A percentile compares a stretch with the other conserved stretches of the same genome.
Conservation (phyloP, 2,888 invertebrate species). For the Nebria brevicollis region DNA sequence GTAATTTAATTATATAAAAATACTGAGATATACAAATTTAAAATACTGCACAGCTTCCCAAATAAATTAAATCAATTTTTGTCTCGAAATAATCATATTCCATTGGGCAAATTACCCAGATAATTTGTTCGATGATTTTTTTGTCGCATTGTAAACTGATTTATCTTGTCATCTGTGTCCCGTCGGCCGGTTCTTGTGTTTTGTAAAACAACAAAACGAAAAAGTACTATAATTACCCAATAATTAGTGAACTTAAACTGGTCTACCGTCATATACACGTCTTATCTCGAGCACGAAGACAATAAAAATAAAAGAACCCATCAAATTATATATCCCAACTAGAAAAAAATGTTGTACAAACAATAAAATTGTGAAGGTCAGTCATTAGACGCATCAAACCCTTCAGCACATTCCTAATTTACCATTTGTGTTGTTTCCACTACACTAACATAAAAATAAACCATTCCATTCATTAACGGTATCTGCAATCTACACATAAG, state of each 20-base stretch:
- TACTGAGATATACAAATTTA: neutral
- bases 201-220: neutral
- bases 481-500: no score
- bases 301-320: neutral
- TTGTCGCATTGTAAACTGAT: slow-evolving; percentile 28
- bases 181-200: neutral
- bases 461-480: no score
- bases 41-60: neutral
- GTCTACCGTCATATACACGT: slow-evolving; percentile 7
- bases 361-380: neutral
- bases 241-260: slow-evolving; percentile 32
- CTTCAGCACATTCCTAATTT: neutral
- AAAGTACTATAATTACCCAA: slow-evolving; percentile 28
- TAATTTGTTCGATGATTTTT: slow-evolving; percentile 28
- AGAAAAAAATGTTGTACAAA: neutral
- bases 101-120: neutral
- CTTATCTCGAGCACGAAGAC: neutral
- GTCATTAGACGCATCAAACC: neutral
- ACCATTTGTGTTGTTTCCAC: no score
- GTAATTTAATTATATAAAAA: neutral
- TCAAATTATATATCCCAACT: neutral
- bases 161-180: slow-evolving; percentile 40
- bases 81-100: neutral
- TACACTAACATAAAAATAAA: no score
- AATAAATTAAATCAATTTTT: slow-evolving; percentile 6